These are phyloP conservation scores for Lissocephala sabroskyi DNA, from an alignment of 2,888 invertebrate genomes.

Conservation along the genomic window DNA sequence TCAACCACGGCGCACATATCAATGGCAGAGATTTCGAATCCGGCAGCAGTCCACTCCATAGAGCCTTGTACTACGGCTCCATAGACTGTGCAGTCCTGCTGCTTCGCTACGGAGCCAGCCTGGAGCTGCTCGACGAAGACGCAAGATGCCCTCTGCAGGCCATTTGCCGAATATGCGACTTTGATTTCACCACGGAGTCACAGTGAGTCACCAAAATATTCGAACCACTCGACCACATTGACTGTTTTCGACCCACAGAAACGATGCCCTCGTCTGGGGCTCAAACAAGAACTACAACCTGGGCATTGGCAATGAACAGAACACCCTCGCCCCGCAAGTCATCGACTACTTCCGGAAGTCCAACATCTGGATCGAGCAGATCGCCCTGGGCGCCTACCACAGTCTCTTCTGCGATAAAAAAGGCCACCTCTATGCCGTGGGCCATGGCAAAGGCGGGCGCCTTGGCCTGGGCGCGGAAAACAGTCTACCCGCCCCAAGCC, in stretches of 20 bases:
- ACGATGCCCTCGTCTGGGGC: slow-evolving; percentile 87
- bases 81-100: slow-evolving; percentile 82
- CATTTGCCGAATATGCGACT: slow-evolving; percentile 71
- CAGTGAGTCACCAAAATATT: slow-evolving; percentile 35
- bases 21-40: slow-evolving; percentile 72
- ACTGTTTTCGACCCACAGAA: slow-evolving; percentile 23
- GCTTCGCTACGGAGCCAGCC: slow-evolving; percentile 76
- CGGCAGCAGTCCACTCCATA: slow-evolving; percentile 84
- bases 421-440: slow-evolving; percentile 80
- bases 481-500: slow-evolving; percentile 67
- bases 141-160: slow-evolving; percentile 65
- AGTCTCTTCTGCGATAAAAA: slow-evolving; percentile 67
- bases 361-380: slow-evolving; percentile 77
- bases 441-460: slow-evolving; percentile 85
- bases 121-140: slow-evolving; percentile 67
- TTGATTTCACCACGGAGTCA: slow-evolving; percentile 22
- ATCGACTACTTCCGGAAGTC: slow-evolving; percentile 79
- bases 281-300: slow-evolving; percentile 88
- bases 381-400: slow-evolving; percentile 71
- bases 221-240: background rate
- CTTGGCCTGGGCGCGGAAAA: slow-evolving; percentile 78
- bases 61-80: slow-evolving; percentile 87
- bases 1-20: slow-evolving; percentile 74
- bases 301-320: slow-evolving; percentile 81
- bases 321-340: slow-evolving; percentile 77